These are phyloP conservation scores for Polydesmus complanatus DNA, from an alignment of 2,888 invertebrate genomes.

Conservation along the genomic window DNA sequence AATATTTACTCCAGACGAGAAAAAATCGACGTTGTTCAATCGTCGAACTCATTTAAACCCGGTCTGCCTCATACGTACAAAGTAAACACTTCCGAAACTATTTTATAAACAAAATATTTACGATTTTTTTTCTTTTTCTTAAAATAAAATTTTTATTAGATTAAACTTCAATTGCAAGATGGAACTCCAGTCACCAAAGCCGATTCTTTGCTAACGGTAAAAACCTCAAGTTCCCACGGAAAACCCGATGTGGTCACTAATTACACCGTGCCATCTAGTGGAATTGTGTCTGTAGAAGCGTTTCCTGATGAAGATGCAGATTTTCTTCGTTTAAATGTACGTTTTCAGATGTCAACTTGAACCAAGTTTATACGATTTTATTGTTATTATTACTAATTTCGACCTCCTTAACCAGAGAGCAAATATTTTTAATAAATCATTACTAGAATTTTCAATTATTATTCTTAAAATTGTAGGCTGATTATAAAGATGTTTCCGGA, in stretches of 20 bases:
- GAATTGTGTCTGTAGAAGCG: conserved; percentile 19
- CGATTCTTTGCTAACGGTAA: conserved; percentile 19
- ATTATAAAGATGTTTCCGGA: conserved; percentile 9
- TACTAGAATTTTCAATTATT: background rate
- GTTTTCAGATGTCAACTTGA: background rate
- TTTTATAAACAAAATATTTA: too few species aligned
- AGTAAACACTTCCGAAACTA: conserved; percentile 24
- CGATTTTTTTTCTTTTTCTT: conserved; percentile 5
- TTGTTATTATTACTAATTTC: too few species aligned
- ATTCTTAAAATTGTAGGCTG: conserved; percentile 18
- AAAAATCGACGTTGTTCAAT: conserved; percentile 29
- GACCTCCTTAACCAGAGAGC: too few species aligned
- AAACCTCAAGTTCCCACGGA: conserved; percentile 18
- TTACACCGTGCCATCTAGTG: conserved; percentile 20
- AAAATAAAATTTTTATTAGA: conserved; percentile 9
- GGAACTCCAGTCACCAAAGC: conserved; percentile 21
- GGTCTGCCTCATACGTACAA: conserved; percentile 34
- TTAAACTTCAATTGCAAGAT: conserved; percentile 21
- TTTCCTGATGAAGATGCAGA: conserved; percentile 17
- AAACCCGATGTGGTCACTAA: conserved; percentile 14
- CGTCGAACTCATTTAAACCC: conserved; percentile 36
- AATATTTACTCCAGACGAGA: conserved; percentile 31
- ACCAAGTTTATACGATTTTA: too few species aligned
- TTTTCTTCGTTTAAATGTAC: conserved; percentile 11
- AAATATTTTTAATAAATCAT: background rate